phyloP scores from a whole-genome alignment of 1,140 invertebrate species.

The Hyposmocoma kahamanoa region DNA sequence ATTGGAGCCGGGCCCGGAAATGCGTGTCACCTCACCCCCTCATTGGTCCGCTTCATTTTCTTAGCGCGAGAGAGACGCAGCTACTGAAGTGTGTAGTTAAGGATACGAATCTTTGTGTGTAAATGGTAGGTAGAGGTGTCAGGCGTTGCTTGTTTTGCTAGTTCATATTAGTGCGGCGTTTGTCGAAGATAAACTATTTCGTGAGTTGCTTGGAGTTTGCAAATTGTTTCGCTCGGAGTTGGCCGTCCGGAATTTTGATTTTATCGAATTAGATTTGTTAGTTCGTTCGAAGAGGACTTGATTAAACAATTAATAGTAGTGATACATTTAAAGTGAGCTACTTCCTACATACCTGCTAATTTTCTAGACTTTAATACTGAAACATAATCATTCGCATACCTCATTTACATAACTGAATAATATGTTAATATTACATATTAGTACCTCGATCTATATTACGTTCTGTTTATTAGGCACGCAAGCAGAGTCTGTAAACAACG shows the following conservation, averaged over 20 bases:
- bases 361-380: too few species aligned
- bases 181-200: constrained; percentile 58
- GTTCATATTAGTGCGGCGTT: constrained; percentile 34
- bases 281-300: not conserved
- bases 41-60: constrained; percentile 72
- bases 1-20: constrained; percentile 71
- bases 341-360: too few species aligned
- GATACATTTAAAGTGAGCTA: too few species aligned
- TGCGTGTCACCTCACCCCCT: constrained; percentile 72
- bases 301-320: too few species aligned
- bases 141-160: constrained; percentile 43
- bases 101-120: constrained; percentile 58
- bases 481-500: too few species aligned
- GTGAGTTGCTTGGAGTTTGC: constrained; percentile 40
- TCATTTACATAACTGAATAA: too few species aligned
- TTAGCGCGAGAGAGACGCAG: constrained; percentile 67
- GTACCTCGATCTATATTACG: too few species aligned
- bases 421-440: too few species aligned
- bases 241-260: constrained; percentile 36
- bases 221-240: constrained; percentile 46
- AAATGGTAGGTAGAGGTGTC: constrained; percentile 57
- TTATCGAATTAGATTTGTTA: constrained; percentile 35
- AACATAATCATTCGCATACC: too few species aligned
- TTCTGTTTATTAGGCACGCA: too few species aligned
- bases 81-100: constrained; percentile 63